phyloP scores from a whole-genome alignment of 1,140 invertebrate genomes.

The Nymphalis io region DNA sequence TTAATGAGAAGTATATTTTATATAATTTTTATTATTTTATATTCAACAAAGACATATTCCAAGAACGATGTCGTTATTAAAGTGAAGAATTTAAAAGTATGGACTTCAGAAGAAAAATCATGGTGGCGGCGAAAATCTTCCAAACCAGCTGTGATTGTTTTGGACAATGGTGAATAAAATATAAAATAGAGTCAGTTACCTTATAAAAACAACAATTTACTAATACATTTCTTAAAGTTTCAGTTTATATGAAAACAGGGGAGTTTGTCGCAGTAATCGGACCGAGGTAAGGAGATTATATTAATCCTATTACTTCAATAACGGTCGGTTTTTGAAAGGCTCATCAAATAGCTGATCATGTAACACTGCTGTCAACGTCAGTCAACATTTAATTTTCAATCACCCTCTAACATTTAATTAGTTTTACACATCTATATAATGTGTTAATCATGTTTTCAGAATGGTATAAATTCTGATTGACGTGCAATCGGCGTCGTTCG shows the following conservation, averaged over 20 bases:
- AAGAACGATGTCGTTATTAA: slow-evolving; percentile 47
- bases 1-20: neutral
- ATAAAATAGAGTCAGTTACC: neutral
- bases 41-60: slow-evolving; percentile 9
- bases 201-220: neutral
- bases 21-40: neutral
- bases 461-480: too few species aligned
- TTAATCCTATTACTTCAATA: neutral
- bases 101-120: slow-evolving; percentile 64
- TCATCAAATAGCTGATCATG: too few species aligned
- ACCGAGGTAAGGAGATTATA: slow-evolving; percentile 57
- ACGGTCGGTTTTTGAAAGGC: too few species aligned
- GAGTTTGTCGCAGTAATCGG: slow-evolving; percentile 71
- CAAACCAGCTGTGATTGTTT: slow-evolving; percentile 52
- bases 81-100: slow-evolving; percentile 54
- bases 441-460: too few species aligned
- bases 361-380: too few species aligned
- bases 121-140: slow-evolving; percentile 56
- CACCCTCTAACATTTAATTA: too few species aligned
- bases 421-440: too few species aligned
- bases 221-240: slow-evolving; percentile 48
- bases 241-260: slow-evolving; percentile 56
- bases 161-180: slow-evolving; percentile 56
- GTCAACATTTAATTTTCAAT: too few species aligned
- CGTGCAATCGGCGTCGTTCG: too few species aligned